Percentiles rank a stretch among this genome's conserved stretches.
Evolutionary conservation across 2,888 invertebrate genomes (phyloP).

Genomic region (Zygaena filipendulae): DNA sequence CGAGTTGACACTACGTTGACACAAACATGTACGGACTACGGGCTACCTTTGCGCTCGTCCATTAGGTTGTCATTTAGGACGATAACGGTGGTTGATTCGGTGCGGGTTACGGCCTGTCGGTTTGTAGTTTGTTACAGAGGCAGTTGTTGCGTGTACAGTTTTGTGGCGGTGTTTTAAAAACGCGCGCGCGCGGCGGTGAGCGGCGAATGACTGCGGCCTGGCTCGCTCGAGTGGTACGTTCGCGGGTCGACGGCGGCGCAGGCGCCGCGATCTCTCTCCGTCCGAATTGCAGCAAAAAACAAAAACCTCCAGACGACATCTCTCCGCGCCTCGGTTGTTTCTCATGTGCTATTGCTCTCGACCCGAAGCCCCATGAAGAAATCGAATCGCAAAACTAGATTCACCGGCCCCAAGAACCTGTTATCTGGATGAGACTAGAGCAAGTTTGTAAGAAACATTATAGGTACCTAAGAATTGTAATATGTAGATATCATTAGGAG

Average conservation of each 20-base stretch:
- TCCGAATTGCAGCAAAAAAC: slow-evolving; percentile 30
- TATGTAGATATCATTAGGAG: no score
- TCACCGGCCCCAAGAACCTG: slow-evolving; percentile 29
- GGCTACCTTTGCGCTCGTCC: slow-evolving; percentile 62
- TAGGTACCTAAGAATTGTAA: no score
- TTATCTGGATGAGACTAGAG: no score
- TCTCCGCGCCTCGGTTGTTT: slow-evolving; percentile 10
- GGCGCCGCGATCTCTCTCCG: slow-evolving; percentile 51
- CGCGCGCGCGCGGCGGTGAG: slow-evolving; percentile 49
- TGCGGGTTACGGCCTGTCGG: slow-evolving; percentile 22
- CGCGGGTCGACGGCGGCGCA: slow-evolving; percentile 26
- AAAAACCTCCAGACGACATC: slow-evolving; percentile 32
- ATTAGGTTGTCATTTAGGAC: slow-evolving; percentile 62
- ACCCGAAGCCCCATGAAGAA: neutral
- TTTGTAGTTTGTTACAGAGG: no score
- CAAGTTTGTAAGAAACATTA: no score
- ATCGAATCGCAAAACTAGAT: slow-evolving; percentile 32
- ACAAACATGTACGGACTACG: slow-evolving; percentile 60
- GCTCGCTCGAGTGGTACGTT: no score
- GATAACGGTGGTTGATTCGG: slow-evolving; percentile 52
- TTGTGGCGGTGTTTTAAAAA: slow-evolving; percentile 18
- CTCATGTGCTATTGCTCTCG: neutral
- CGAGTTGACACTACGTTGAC: slow-evolving; percentile 45
- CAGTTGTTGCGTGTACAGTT: no score
- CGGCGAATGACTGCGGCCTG: slow-evolving; percentile 39